A percentile compares a stretch with the other conserved stretches of the same genome.
These are phyloP conservation scores for Gallinago media DNA, from an alignment of 2,113 vertebrate species.

Conservation along the genomic window DNA sequence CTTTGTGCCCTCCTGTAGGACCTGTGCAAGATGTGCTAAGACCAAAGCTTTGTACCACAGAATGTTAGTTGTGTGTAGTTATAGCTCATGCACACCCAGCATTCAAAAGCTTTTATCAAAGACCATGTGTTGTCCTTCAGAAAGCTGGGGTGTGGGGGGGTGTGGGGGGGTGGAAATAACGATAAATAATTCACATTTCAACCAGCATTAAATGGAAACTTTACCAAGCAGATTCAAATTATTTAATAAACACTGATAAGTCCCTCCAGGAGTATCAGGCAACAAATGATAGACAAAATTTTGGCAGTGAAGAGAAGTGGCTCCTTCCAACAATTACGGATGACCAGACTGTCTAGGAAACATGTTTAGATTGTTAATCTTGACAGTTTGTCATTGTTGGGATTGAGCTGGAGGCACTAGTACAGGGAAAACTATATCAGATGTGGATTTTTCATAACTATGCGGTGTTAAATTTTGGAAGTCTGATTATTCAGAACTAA, in stretches of 20 bases:
- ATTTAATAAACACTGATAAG: conserved; percentile 4
- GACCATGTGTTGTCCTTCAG: background rate
- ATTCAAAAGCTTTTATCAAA: background rate
- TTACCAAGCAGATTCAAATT: background rate
- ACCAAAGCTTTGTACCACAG: background rate
- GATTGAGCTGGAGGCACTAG: background rate
- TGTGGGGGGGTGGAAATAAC: background rate
- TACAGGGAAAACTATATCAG: background rate
- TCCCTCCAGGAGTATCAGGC: conserved; percentile 32
- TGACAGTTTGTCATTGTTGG: background rate
- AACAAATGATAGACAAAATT: conserved; percentile 1
- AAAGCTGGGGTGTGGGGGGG: background rate
- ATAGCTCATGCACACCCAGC: accelerated
- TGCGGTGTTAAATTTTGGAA: background rate
- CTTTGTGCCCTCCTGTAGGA: background rate
- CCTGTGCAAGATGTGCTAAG: background rate
- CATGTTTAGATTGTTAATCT: background rate
- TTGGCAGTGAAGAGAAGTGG: conserved; percentile 21
- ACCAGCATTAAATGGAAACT: background rate
- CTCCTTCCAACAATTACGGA: conserved; percentile 20
- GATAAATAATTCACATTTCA: conserved; percentile 10
- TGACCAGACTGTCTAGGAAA: background rate
- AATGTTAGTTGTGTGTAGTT: background rate
- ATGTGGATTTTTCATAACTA: background rate
- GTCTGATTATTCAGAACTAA: background rate